phyloP scores from a whole-genome alignment of 1,140 invertebrate species.

The Conopomorpha cramerella region DNA sequence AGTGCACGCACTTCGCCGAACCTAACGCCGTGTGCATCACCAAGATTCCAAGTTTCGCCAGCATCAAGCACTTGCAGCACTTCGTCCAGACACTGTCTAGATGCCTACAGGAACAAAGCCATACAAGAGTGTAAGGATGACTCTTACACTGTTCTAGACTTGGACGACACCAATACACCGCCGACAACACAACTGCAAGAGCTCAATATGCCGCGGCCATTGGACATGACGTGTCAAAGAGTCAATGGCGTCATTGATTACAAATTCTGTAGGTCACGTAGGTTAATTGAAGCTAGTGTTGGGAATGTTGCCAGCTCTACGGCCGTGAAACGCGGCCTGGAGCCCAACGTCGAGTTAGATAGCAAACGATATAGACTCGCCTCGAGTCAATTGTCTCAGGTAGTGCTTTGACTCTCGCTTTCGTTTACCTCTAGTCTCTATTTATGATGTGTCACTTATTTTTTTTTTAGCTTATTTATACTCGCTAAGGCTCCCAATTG shows the following conservation, averaged over 20 bases:
- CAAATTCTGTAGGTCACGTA: constrained; percentile 26
- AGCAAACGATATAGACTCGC: constrained; percentile 34
- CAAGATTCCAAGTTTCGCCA: constrained; percentile 21
- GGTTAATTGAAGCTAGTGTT: constrained; percentile 32
- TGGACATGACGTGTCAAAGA: constrained; percentile 20
- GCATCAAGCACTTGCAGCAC: constrained; percentile 25
- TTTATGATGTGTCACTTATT: constrained; percentile 4
- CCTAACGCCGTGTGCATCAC: constrained; percentile 30
- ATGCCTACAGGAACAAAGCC: constrained; percentile 23
- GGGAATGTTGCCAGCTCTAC: constrained; percentile 22
- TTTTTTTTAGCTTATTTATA: not conserved
- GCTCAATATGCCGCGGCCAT: constrained; percentile 14
- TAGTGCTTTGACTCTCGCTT: constrained; percentile 36
- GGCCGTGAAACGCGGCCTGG: constrained; percentile 34
- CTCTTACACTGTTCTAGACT: constrained; percentile 20
- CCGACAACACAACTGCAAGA: constrained; percentile 19
- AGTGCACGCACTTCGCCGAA: constrained; percentile 39
- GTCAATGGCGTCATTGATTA: constrained; percentile 27
- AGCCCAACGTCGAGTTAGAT: constrained; percentile 27
- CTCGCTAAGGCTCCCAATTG: no score
- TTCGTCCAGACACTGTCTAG: constrained; percentile 16
- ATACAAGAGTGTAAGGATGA: constrained; percentile 13
- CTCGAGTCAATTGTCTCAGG: constrained; percentile 35
- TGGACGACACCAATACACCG: constrained; percentile 19
- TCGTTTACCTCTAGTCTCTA: constrained; percentile 10